Conservation (phyloP, 2,797 vertebrate genomes). For the Tragelaphus eurycerus region DNA sequence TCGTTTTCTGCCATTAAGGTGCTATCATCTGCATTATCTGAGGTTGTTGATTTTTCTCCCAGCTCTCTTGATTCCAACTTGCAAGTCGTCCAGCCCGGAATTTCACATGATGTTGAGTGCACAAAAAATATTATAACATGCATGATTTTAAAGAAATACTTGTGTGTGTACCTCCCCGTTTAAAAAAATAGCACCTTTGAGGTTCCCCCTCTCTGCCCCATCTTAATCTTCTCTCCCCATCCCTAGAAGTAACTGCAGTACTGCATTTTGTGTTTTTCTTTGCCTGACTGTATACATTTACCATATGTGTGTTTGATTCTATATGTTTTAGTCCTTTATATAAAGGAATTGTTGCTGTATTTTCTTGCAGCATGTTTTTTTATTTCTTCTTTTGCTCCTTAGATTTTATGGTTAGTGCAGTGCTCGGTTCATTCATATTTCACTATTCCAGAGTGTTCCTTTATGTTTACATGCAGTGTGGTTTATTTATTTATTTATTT, state of each 20-base stretch:
- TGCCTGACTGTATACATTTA: neutral
- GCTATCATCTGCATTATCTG: neutral
- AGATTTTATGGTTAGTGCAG: neutral
- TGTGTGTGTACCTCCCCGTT: neutral
- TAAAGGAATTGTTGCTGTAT: neutral
- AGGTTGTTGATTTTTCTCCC: neutral
- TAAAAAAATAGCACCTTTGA: neutral
- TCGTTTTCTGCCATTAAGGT: neutral
- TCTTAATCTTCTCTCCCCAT: neutral
- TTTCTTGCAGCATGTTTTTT: neutral
- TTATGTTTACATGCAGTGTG: neutral
- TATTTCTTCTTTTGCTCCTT: neutral
- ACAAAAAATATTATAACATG: neutral
- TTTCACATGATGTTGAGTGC: neutral
- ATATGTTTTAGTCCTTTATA: neutral
- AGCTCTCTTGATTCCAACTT: neutral
- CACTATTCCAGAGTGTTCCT: neutral
- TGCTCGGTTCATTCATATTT: neutral
- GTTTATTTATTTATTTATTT: neutral
- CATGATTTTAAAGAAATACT: neutral
- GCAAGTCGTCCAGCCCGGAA: neutral
- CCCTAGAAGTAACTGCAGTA: neutral
- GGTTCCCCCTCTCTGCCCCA: neutral
- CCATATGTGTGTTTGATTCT: neutral
- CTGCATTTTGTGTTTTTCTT: neutral